Base-by-base conservation (phyloP, 2,113 vertebrate genomes). In the Dascyllus trimaculatus region DNA sequence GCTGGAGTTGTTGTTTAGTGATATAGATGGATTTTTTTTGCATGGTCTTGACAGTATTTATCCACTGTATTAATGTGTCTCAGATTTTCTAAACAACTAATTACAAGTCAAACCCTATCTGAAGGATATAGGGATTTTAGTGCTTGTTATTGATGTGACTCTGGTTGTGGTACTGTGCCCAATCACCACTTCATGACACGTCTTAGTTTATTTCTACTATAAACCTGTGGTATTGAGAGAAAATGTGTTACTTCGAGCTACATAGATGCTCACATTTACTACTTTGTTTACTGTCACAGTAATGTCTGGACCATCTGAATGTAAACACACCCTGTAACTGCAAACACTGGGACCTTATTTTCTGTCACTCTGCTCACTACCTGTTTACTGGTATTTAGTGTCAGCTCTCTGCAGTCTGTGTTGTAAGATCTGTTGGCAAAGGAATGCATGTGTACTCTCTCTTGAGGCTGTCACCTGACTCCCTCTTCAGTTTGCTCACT, bases 401-500 rank as follows among this genome's bases (percentile, higher is more conserved):
- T 71, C 13, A 2, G 14, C 24, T 35, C 25, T 51, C n/a, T 54
- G 64, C 52, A 35, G 22, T 11, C 48, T 75, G 49, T 60, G 40
- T 57, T 45, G 5, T 67, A 38, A 43, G n/a, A 49, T 24, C 26
- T 26, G 60, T 2, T 24, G 57, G 43, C 60, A 56, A 24, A 68
- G 74, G 25, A 48, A 52, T 65, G 52, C 32, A 11, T 18, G 25
- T 48, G 48, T 40, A 21, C 15, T 22, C 5, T 45, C 24, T 29
- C 51, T 73, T 25, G 1, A 29, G 48, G 4, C 24, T 21, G 66
- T 74, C 61, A 51, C 52, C 70, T 72, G 80, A 81, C 66, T 68
- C 7, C 25, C 63, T 73, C 54, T 24, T 69, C 54, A 60, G 43
- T 77, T 60, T 66, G 35, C 21, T 81, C 52, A n/a, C 70, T 65